These are phyloP conservation scores for Colistium nudipinnis DNA, from an alignment of 2,113 vertebrate genomes.

Conservation along the genomic window DNA sequence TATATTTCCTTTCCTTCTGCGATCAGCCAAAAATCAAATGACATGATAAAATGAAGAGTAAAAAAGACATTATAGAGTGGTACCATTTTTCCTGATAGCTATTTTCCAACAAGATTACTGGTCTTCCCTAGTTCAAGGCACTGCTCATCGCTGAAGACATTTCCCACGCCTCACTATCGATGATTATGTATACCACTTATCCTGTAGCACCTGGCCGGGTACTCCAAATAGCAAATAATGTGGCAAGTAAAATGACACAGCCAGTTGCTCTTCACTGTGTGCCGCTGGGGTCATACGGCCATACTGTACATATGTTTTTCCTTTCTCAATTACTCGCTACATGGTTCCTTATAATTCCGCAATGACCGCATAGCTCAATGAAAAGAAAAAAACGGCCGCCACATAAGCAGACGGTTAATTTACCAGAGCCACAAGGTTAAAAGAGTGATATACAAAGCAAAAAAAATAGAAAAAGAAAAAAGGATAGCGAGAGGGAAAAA, in stretches of 20 bases:
- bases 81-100: neutral
- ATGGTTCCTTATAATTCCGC: conserved; percentile 8
- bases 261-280: conserved; percentile 4
- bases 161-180: neutral
- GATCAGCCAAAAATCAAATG: no score
- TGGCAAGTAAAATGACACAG: conserved; percentile 15
- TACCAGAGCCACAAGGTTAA: conserved; percentile 13
- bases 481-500: neutral
- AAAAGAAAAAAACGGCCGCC: conserved; percentile 11
- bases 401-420: conserved; percentile 5
- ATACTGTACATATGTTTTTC: neutral
- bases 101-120: neutral
- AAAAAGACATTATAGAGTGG: neutral
- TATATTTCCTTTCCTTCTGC: neutral
- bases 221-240: conserved; percentile 26
- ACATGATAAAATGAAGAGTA: neutral
- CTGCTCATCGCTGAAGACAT: neutral
- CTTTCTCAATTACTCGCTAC: conserved; percentile 7
- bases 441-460: neutral
- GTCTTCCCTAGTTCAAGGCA: neutral
- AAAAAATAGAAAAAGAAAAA: conserved; percentile 3
- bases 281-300: conserved; percentile 15
- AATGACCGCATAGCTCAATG: neutral
- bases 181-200: conserved; percentile 1
- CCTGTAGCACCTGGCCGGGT: neutral